phyloP scores from a whole-genome alignment of 1,140 invertebrate genomes.

The Elysia chlorotica region DNA sequence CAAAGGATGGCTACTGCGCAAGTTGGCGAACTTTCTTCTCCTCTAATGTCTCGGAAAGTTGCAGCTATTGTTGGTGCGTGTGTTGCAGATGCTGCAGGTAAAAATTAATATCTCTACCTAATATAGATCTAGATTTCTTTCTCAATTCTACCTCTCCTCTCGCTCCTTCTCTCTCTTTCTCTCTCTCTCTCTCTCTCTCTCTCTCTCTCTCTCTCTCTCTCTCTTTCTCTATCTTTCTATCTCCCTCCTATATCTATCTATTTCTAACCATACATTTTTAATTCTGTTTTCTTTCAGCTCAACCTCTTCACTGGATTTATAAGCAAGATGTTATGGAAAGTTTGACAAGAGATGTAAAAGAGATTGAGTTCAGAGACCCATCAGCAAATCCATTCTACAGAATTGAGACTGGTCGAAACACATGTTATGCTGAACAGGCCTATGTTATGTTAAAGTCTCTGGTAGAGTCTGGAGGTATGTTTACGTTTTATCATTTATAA shows the following conservation, averaged over 20 bases:
- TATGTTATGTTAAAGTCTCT: conserved; percentile 47
- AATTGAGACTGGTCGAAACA: conserved; percentile 39
- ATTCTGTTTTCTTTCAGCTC: conserved; percentile 30
- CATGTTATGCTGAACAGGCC: conserved; percentile 52
- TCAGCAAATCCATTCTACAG: conserved; percentile 51
- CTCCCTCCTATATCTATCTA: background rate
- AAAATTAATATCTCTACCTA: background rate
- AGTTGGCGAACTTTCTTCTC: no score
- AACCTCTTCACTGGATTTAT: conserved; percentile 55
- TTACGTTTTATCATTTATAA: background rate
- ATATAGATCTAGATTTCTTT: background rate
- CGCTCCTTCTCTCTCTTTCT: background rate
- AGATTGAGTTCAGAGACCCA: conserved; percentile 50
- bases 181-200: background rate
- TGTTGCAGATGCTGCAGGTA: conserved; percentile 18
- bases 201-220: background rate
- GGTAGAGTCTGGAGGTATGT: conserved; percentile 42
- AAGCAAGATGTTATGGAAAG: conserved; percentile 37
- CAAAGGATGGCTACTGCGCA: no score
- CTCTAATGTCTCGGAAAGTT: background rate
- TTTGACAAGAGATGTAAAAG: conserved; percentile 35
- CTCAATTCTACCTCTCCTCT: no score
- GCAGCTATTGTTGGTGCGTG: conserved; percentile 17
- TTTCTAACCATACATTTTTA: background rate
- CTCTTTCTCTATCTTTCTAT: background rate